These are phyloP conservation scores for Tetropium fuscum DNA, from an alignment of 2,888 invertebrate genomes.

Conservation along the genomic window DNA sequence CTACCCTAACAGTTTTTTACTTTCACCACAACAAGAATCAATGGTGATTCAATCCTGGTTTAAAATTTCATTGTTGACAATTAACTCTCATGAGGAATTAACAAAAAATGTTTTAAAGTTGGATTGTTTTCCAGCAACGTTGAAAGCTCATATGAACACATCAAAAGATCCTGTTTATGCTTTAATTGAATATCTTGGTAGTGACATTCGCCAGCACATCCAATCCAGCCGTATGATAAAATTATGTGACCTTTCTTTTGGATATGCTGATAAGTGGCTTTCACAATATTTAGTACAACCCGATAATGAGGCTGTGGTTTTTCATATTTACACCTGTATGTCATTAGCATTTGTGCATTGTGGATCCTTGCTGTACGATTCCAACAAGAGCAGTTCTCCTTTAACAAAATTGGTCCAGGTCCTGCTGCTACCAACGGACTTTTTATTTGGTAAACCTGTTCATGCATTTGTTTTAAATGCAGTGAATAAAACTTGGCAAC, in stretches of 20 bases:
- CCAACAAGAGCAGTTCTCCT: conserved; percentile 63
- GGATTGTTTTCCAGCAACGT: conserved; percentile 45
- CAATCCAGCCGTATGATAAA: conserved; percentile 44
- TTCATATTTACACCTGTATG: conserved; percentile 57
- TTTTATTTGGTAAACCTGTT: conserved; percentile 66
- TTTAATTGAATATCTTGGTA: conserved; percentile 55
- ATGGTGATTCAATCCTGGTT: conserved; percentile 59
- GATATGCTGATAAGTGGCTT: conserved; percentile 54
- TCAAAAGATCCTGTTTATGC: conserved; percentile 53
- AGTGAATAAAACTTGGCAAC: conserved; percentile 68
- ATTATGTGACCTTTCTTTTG: conserved; percentile 58
- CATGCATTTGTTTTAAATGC: conserved; percentile 65
- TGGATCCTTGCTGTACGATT: conserved; percentile 57
- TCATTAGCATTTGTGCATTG: conserved; percentile 57
- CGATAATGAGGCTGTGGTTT: conserved; percentile 53
- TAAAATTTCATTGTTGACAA: conserved; percentile 55
- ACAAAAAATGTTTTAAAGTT: conserved; percentile 54
- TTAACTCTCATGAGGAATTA: conserved; percentile 48
- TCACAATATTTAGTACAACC: conserved; percentile 50
- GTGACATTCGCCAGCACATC: conserved; percentile 40
- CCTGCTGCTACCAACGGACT: conserved; percentile 67
- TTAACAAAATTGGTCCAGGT: conserved; percentile 67
- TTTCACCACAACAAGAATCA: conserved; percentile 52
- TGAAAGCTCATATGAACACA: conserved; percentile 42
- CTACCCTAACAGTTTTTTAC: conserved; percentile 46